A percentile compares a stretch with the other conserved stretches of the same genome.
These are phyloP conservation scores for Trinectes maculatus DNA, from an alignment of 2,113 vertebrate genomes.

Conservation along the genomic window DNA sequence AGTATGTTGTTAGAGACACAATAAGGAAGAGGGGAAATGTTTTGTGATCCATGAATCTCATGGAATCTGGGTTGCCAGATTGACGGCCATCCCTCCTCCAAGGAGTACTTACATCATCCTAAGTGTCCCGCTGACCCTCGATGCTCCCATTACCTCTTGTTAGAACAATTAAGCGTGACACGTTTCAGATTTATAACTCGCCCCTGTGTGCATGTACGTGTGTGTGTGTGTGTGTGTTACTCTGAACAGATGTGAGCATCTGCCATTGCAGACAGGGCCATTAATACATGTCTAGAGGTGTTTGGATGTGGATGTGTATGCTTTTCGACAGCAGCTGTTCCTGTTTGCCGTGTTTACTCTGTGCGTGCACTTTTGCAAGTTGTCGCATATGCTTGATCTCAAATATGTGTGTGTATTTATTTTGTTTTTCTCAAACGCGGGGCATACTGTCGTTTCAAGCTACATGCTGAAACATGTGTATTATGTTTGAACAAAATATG, in stretches of 20 bases:
- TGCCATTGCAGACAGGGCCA: constrained; percentile 62
- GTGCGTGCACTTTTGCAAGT: constrained; percentile 6
- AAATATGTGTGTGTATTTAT: constrained; percentile 25
- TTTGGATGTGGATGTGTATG: constrained; percentile 60
- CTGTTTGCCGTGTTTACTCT: constrained; percentile 36
- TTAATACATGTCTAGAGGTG: constrained; percentile 72
- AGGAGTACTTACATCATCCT: constrained; percentile 69
- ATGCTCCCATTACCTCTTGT: constrained; percentile 71
- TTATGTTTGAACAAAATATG: constrained; percentile 1
- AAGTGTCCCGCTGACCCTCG: constrained; percentile 65
- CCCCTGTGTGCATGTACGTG: constrained; percentile 44
- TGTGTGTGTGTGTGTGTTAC: constrained; percentile 40
- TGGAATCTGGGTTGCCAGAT: constrained; percentile 66
- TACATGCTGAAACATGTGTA: neutral
- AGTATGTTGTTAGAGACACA: neutral
- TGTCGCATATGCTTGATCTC: constrained; percentile 8
- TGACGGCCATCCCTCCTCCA: constrained; percentile 56
- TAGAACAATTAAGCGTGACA: constrained; percentile 73
- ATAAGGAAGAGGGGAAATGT: neutral
- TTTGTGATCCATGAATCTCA: constrained; percentile 63
- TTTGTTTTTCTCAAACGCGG: neutral
- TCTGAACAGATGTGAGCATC: constrained; percentile 73
- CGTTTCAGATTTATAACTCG: constrained; percentile 64
- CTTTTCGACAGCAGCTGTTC: constrained; percentile 57
- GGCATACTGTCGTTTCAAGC: neutral